Base-by-base conservation (phyloP, 23 tunicate genomes). In the Halocynthia aurantium region DNA sequence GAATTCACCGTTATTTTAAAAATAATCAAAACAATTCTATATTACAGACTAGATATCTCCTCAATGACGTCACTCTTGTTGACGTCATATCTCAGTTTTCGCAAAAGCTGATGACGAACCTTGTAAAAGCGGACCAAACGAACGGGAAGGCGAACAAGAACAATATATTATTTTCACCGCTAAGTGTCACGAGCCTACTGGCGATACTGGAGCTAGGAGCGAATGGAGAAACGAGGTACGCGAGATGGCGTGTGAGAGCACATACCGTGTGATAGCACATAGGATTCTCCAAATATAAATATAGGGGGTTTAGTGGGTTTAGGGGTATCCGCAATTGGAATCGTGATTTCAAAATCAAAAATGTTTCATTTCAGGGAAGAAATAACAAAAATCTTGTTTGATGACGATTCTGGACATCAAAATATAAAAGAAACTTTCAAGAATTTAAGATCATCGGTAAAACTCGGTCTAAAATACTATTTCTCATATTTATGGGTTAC, bases 191-290 rank as follows among this genome's bases (percentile, higher is more conserved):
- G 50, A 82, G 65, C 54, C 62, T 52, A 18, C 22, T 82, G 51
- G 72, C 71, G 15, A 61, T 82, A 18, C 15, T 82, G 69, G 52
- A 80, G 60, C 22, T 73, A 11, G 66, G 72, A 62, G 66, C 85
- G 9, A n/a, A 49, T 7, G 85, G 85, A 22, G 10, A 63, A 44
- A 74, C 85, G 15, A 82, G 80, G 85, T 73, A 81, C 31, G 53
- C 20, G 20, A 13, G 15, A 13, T 58, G 63, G n/a, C 4, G 15
- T 15, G 2, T 0, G n/a, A 58, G 63, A 31, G 44, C 44, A 31
- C 44, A 31, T 31, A 31, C 44, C 4, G 44, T 31, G 44, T n/a
- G n/a, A n/a, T n/a, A n/a, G n/a, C n/a, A n/a, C n/a, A n/a, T n/a
- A n/a, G n/a, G n/a, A n/a, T n/a, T n/a, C n/a, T n/a, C n/a, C n/a